Percentiles rank a stretch among this genome's conserved stretches.
Evolutionary conservation across 1,140 invertebrate genomes (phyloP).

Genomic region (Potamilus streckersoni): DNA sequence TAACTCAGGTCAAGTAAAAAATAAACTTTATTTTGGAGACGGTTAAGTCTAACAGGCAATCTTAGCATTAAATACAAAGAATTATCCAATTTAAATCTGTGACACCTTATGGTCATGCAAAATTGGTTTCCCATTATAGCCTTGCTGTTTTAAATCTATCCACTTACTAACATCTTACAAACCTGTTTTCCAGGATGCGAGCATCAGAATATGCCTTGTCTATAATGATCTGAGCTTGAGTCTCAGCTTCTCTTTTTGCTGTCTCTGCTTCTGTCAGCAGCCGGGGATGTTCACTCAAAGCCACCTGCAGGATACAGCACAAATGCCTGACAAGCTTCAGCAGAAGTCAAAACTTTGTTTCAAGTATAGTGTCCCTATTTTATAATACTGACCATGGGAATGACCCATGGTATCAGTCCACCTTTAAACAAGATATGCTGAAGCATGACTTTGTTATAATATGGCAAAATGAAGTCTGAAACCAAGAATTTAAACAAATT

Average conservation of each 20-base stretch:
- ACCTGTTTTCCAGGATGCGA: constrained; percentile 54
- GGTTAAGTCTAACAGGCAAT: too few species aligned
- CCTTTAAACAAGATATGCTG: too few species aligned
- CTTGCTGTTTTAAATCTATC: background rate
- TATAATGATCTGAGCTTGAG: constrained; percentile 51
- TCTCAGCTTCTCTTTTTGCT: constrained; percentile 52
- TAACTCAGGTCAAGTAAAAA: too few species aligned
- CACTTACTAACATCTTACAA: constrained; percentile 3
- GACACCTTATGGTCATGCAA: background rate
- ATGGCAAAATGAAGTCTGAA: too few species aligned
- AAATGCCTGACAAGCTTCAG: background rate
- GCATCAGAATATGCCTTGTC: constrained; percentile 55
- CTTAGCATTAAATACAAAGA: too few species aligned
- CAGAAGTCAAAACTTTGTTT: background rate
- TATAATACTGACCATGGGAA: too few species aligned
- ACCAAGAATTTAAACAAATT: background rate
- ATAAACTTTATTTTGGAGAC: too few species aligned
- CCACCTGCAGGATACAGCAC: constrained; percentile 8
- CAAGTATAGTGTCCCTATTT: too few species aligned
- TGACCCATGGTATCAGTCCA: too few species aligned
- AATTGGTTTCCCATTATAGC: background rate
- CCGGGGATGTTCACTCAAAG: constrained; percentile 20
- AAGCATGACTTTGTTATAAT: too few species aligned
- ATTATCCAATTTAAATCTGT: too few species aligned
- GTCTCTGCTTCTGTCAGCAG: constrained; percentile 40